Conservation (phyloP, 2,113 vertebrate genomes). For the Forbesichthys papilliferus region DNA sequence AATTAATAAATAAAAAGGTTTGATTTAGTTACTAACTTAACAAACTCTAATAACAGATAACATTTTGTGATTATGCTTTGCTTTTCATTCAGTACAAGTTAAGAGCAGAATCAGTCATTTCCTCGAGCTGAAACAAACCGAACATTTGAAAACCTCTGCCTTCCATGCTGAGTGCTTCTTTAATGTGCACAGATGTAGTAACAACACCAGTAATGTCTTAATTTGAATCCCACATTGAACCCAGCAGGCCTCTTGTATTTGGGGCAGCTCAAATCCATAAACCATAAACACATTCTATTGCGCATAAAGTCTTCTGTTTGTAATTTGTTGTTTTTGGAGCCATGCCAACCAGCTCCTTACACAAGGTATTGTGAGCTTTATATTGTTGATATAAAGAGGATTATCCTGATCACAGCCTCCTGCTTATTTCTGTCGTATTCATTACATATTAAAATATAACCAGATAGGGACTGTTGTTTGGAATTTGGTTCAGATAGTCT, state of each 20-base stretch:
- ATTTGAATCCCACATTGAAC: background rate
- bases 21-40: background rate
- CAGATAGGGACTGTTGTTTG: constrained; percentile 23
- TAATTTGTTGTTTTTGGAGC: constrained; percentile 10
- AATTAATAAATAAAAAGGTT: no score
- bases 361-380: background rate
- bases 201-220: background rate
- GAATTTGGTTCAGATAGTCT: constrained; percentile 25
- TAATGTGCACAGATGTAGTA: no score
- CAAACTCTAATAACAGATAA: background rate
- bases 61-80: background rate
- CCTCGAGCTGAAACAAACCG: no score
- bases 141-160: no score
- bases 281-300: background rate
- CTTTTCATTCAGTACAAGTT: background rate
- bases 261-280: constrained; percentile 8
- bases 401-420: background rate
- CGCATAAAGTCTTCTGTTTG: constrained; percentile 6
- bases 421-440: background rate
- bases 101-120: background rate
- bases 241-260: background rate
- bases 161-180: no score
- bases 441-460: constrained; percentile 20
- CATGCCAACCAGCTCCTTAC: background rate
- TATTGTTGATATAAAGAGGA: constrained; percentile 10